Base-by-base conservation (phyloP, 2,797 vertebrate species). In the Diceros bicornis region DNA sequence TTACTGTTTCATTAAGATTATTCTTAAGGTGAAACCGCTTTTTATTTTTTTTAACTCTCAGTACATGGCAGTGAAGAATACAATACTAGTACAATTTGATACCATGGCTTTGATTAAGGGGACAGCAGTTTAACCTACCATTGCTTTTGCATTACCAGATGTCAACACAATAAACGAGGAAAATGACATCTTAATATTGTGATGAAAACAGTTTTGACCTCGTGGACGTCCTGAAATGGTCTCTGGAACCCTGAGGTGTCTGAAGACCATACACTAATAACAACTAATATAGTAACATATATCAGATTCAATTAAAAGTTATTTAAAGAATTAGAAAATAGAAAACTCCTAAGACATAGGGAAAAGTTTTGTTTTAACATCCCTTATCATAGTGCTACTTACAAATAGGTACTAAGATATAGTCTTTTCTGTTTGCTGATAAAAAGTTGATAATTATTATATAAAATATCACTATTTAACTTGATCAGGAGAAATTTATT, bases 1-100 rank as follows among this genome's bases (percentile, higher is more conserved):
- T 62, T 92, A 81, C 62, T 85, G 20, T 16, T 94, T 52, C 25
- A 91, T 91, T 41, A 86, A 95, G 21, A 68, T 89, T 68, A 95
- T 66, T 59, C 17, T 50, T 85, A 71, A 92, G 55, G 27, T 94
- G 12, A 95, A 94, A 82, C 1, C 71, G 32, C 7, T 71, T 64
- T 47, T 88, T 13, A 34, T 62, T 83, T 92, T 79, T 44, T 16
- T 47, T 18, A 90, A 94, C 29, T 84, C 2, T 68, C 50, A 92
- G 11, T 72, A 16, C 11, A 20, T 11, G 61, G 17, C 64, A 89
- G 25, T 59, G 13, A 96, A 91, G 27, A 96, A 52, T 59, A 86
- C 7, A 79, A 62, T 16, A 71, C 27, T 32, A 82, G 25, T 18
- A 78, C 2, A 83, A 9, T 37, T 75, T 89, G 5, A 8, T 50